Percentiles rank a stretch among this genome's conserved stretches.
Evolutionary conservation across 2,797 vertebrate genomes (phyloP).

Genomic region (Parotocinclus haroldoi): DNA sequence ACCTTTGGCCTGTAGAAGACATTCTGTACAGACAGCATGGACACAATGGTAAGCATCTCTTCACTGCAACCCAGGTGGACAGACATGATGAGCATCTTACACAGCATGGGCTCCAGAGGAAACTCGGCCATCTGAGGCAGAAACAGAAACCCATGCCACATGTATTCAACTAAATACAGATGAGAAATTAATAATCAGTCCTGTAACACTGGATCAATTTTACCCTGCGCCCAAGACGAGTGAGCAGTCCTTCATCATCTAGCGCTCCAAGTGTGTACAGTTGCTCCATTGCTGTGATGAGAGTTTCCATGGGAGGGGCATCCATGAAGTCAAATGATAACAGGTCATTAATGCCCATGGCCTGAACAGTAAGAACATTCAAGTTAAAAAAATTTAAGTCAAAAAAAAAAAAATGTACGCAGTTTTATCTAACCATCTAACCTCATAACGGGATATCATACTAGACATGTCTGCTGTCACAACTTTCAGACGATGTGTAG

Average conservation of each 20-base stretch:
- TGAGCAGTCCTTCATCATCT: conserved; percentile 94
- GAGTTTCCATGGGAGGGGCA: conserved; percentile 96
- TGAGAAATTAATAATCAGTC: too few relatives aligned
- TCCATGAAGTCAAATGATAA: conserved; percentile 99
- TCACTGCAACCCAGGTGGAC: conserved; percentile 97
- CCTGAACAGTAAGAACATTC: conserved; percentile 71
- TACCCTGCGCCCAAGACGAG: conserved; percentile 91
- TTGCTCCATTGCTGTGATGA: conserved; percentile 99
- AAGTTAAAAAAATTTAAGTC: too few relatives aligned
- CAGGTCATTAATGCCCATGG: conserved; percentile 98
- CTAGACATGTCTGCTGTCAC: too few relatives aligned
- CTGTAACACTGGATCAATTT: conserved; percentile 29
- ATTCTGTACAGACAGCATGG: conserved; percentile 97
- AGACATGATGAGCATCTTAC: conserved; percentile 99
- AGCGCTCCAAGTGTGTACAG: conserved; percentile 93
- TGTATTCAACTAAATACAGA: too few relatives aligned
- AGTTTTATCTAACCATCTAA: too few relatives aligned
- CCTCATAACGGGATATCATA: too few relatives aligned
- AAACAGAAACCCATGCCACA: background rate
- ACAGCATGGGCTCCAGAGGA: conserved; percentile 96
- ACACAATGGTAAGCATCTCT: conserved; percentile 97
- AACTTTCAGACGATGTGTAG: too few relatives aligned
- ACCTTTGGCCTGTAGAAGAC: conserved; percentile 97
- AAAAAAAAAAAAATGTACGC: too few relatives aligned
- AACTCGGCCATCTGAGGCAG: conserved; percentile 92